Evolutionary conservation across 92 coral and sea anemone genomes (phyloP), one percentile per base, ranked within the genome.

Genomic region (Plumapathes pennacea): DNA sequence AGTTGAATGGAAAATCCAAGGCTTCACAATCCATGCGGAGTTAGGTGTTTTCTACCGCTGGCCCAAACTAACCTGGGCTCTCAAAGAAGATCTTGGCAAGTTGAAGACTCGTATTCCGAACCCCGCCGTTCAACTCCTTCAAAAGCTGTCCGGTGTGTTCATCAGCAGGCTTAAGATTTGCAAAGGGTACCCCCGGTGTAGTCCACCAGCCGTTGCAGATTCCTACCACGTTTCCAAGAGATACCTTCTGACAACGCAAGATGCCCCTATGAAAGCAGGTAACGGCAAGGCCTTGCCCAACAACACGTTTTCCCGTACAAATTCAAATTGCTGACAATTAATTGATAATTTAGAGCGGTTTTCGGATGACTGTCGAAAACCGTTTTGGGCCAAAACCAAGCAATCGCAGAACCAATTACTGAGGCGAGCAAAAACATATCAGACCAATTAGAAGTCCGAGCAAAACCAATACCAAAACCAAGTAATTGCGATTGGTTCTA

Each of bases 261-360:
- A 50, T 25, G 43, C 72, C 7, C 61, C 61, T 1, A 27, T 28
- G 6, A 64, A 64, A 50, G 62, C 72, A 17, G 72, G 72, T 64
- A 36, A 28, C n/a, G n/a, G n/a, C n/a, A n/a, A n/a, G n/a, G n/a
- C n/a, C n/a, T n/a, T n/a, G n/a, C n/a, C n/a, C n/a, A n/a, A n/a
- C n/a, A n/a, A n/a, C n/a, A n/a, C n/a, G n/a, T n/a, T n/a, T n/a
- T n/a, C n/a, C n/a, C n/a, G n/a, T n/a, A n/a, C n/a, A n/a, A n/a
- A n/a, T n/a, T n/a, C n/a, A n/a, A n/a, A n/a, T n/a, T n/a, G n/a
- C n/a, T n/a, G n/a, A n/a, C n/a, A n/a, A n/a, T n/a, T n/a, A n/a
- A n/a, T n/a, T n/a, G n/a, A n/a, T n/a, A n/a, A n/a, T n/a, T n/a
- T n/a, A n/a, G n/a, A n/a, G n/a, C n/a, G n/a, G n/a, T n/a, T n/a